Base-by-base conservation (phyloP, 2,888 invertebrate species). In the Ceriagrion tenellum region DNA sequence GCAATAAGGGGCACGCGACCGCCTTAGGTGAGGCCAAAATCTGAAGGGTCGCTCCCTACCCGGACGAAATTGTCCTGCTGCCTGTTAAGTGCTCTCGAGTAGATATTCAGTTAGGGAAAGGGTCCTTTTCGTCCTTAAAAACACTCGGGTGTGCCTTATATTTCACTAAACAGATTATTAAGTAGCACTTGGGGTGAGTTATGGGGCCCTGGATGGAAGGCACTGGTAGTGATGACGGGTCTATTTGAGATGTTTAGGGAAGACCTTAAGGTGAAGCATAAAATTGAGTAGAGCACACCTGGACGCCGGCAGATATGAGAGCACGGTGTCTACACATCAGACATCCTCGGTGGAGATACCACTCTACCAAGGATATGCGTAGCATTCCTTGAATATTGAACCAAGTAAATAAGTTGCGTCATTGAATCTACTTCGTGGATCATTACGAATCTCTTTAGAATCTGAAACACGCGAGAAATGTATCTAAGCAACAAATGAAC, bases 1-100 rank as follows among this genome's bases (percentile, higher is more conserved):
- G 81, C 81, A 81, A 81, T 81, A 81, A 35, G 81, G n/a, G 63
- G 40, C 93, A 69, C 93, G 93, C 91, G 91, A 91, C 91, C 40
- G 59, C 59, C 59, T 56, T 23, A 59, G 91, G 91, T 63, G 40
- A 47, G 30, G 30, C 30, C 12, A 23, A 0, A 26, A 47, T 23
- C 63, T 26, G 47, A 74, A 47, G 74, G 69, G 35, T 0, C n/a
- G 47, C 69, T 23, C 10, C 26, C 26, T 26, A 4, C 23, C 12
- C 35, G 40, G 91, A 35, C 69, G 81, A 81, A 81, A 81, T 81
- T 81, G 81, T 81, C 81, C 81, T 81, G 81, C 81, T 81, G 30
- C 81, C 81, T 35, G 81, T 35, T 81, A 81, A 81, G 81, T 81
- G 81, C 35, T 35, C 81, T 81, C 30, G 13, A 16, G 81, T 18